Evolutionary conservation across 2,113 vertebrate genomes (phyloP), one percentile per base, ranked within the genome.

Genomic region (Butastur rufipennis): DNA sequence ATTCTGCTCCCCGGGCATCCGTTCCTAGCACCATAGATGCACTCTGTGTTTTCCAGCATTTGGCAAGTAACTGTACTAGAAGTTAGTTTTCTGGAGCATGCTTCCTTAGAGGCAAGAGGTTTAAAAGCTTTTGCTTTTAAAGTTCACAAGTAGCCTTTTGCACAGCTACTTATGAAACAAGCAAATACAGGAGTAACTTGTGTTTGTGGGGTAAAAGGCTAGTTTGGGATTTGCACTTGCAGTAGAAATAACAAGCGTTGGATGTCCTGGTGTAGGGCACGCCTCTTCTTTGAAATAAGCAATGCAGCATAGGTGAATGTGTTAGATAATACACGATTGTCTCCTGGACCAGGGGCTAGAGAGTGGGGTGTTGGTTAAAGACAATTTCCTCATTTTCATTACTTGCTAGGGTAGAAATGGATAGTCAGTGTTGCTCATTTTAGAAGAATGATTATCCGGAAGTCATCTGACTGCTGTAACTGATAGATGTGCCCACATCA

Each of bases 301-400:
- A 27, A 4, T 10, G 56, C 10, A 48, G 42, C 21, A 2, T 2
- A 65, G 78, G 19, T 47, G 20, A 47, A 34, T 0, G 0, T 43
- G 55, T 31, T 85, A 21, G 38, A 12, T 66, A 31, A 63, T 20
- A 7, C 6, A 45, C 32, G n/a, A 26, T 66, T 86, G 27, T 53
- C 72, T 74, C 14, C 47, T 50, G 40, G 40, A 52, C 25, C 5
- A 6, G 26, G 9, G 5, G 3, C 13, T 53, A 53, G 26, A 53
- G 52, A 29, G 52, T 53, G 8, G 3, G 6, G 25, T 31, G 26
- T 81, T 40, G 73, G 18, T 61, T 87, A 1, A 1, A 55, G 65
- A 23, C 16, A 10, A 11, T 48, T 80, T 82, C 56, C 48, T 85
- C 15, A 1, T 79, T 65, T 78, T 66, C 59, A 6, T 53, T 72